Conservation (phyloP, 2,797 vertebrate genomes). For the Sternarchorhynchus goeldii region DNA sequence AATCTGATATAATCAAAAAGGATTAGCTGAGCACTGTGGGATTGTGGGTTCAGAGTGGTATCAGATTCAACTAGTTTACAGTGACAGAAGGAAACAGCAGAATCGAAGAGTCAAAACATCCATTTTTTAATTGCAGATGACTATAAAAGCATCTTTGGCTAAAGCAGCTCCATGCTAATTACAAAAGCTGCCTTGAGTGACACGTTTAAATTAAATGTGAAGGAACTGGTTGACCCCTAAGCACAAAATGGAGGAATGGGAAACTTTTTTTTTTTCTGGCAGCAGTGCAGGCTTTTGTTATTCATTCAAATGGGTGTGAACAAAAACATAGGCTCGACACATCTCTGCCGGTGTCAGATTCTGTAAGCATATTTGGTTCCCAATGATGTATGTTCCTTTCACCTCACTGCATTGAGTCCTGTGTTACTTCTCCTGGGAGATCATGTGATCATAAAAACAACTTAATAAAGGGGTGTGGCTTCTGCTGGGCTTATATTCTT, state of each 20-base stretch:
- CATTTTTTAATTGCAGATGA: background rate
- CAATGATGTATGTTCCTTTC: background rate
- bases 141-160: background rate
- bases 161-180: background rate
- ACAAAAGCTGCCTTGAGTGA: background rate
- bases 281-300: background rate
- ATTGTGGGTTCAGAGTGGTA: background rate
- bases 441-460: background rate
- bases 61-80: background rate
- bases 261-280: slow-evolving; percentile 15
- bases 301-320: slow-evolving; percentile 5
- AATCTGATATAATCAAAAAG: background rate
- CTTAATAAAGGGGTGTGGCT: background rate
- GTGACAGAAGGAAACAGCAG: background rate
- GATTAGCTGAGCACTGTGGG: background rate
- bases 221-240: slow-evolving; percentile 21
- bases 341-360: background rate
- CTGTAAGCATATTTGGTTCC: background rate
- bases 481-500: background rate
- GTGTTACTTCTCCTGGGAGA: background rate
- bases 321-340: background rate
- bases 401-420: background rate
- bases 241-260: slow-evolving; percentile 10
- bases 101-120: background rate
- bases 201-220: slow-evolving; percentile 1